Base-by-base conservation (phyloP, 1,140 invertebrate genomes). In the Eriosoma lanigerum region DNA sequence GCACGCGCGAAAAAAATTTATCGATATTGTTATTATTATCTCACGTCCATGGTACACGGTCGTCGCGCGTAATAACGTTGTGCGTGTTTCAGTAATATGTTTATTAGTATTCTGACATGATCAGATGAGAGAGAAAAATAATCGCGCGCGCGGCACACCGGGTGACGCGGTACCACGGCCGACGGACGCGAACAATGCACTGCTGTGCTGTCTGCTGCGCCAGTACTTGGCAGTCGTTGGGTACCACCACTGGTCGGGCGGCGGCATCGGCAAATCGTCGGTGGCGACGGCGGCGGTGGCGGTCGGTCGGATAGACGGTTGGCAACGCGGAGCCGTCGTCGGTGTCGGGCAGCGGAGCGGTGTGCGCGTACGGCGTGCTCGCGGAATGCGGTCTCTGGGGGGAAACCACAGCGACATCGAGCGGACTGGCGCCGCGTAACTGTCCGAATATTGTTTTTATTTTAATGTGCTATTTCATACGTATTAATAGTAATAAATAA, bases 361-460 rank as follows among this genome's bases (percentile, higher is more conserved):
- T 12, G 73, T 26, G 56, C 56, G 24, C 21, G 52, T 48, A 76
- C 72, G 72, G 52, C 38, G 75, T 58, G 75, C 56, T 62, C 75
- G 56, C 75, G 75, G 75, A 78, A 78, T 78, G 75, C 75, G n/a
- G 54, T 62, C 56, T 58, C 38, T 32, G 32, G 32, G 52, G 73
- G 73, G 56, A 29, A 6, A 62, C 56, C 15, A 21, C 38, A 60
- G 38, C 75, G 75, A 78, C 75, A 46, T 60, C 75, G 17, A 44
- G 75, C 56, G 75, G 75, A 78, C 56, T 12, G 56, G 17, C 8
- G 4, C 9, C n/a, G 56, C 75, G 32, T 78, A 48, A 78, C 75
- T 9, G 89, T 95, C 48, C 91, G 92, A 26, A 68, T 48, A 24
- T n/a, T n/a, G n/a, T n/a, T n/a, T n/a, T n/a, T n/a, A n/a, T n/a